Evolutionary conservation across 2,888 invertebrate species (phyloP), one percentile per base, ranked within the genome.

Genomic region (Laspeyria flexula): DNA sequence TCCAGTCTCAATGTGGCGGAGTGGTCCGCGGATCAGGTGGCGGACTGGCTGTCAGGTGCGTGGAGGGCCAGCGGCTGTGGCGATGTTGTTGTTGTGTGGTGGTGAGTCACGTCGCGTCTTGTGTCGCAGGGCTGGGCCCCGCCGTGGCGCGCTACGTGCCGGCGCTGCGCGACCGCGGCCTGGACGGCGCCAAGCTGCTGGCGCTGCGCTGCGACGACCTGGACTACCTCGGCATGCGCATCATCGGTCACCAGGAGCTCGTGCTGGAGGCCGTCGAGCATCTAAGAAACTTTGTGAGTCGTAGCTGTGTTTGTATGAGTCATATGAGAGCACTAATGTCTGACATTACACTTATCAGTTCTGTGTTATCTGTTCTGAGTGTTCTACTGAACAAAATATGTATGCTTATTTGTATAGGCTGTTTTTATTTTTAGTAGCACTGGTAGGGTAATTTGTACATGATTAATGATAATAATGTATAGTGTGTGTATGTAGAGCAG

Each of bases 171-270:
- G 96, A 96, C 80, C 96, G 97, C 77, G 95, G 95, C 56, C 95
- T 99, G 33, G 95, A 95, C 77, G 99, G 98, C 5, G 93, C 95
- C 69, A 95, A 96, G 74, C 93, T 99, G 78, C 93, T 98, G 65
- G 96, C 96, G 81, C 93, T 99, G 73, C 95, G 97, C 52, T 96
- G 97, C 41, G 97, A 97, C 81, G 98, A 98, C 88, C 93, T 99
- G 60, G 96, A 97, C 78, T 95, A 96, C 80, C 93, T 99, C 45
- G 97, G 97, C 15, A 95, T 99, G 77, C 92, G 93, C 55, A 95
- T 96, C 79, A 95, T 99, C 58, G 99, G 99, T 7, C 98, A 99
- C 83, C 98, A 99, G 85, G 98, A 98, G 83, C 94, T 98, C 44
- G 95, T 99, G 59, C 93, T 99, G 37, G 98, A 98, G 85, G 98